Percentiles rank a stretch among this genome's conserved stretches.
Evolutionary conservation across 1,140 invertebrate genomes (phyloP).

Genomic region (Drosophila grimshawi): DNA sequence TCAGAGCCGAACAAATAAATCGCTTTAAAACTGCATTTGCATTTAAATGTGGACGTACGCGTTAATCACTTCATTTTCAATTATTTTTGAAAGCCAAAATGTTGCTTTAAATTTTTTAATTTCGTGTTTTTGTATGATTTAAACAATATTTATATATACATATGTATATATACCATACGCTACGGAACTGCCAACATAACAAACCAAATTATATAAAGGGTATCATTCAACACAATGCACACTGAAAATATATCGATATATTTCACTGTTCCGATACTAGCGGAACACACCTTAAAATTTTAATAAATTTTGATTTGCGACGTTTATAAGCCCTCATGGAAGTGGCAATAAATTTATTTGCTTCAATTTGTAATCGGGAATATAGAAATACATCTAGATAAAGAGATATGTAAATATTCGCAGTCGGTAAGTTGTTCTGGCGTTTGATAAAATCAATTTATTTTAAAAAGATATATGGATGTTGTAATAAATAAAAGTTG

Average conservation of each 20-base stretch:
- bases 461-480: too few species aligned
- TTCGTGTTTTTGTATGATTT: conserved; percentile 36
- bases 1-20: conserved; percentile 55
- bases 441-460: too few species aligned
- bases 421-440: too few species aligned
- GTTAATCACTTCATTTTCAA: conserved; percentile 58
- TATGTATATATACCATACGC: conserved; percentile 68
- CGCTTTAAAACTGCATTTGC: conserved; percentile 51
- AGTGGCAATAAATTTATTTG: too few species aligned
- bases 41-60: conserved; percentile 43
- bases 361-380: too few species aligned
- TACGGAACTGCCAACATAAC: conserved; percentile 79
- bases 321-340: too few species aligned
- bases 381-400: too few species aligned
- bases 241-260: conserved; percentile 9
- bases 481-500: too few species aligned
- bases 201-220: conserved; percentile 54
- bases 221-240: conserved; percentile 12
- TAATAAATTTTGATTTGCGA: not conserved
- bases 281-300: not conserved
- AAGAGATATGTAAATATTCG: too few species aligned
- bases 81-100: not conserved
- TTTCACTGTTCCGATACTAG: not conserved
- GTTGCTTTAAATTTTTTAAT: conserved; percentile 10
- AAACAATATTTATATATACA: conserved; percentile 67